These are phyloP conservation scores for Lasiommata megera DNA, from an alignment of 2,888 invertebrate species.

Conservation along the genomic window DNA sequence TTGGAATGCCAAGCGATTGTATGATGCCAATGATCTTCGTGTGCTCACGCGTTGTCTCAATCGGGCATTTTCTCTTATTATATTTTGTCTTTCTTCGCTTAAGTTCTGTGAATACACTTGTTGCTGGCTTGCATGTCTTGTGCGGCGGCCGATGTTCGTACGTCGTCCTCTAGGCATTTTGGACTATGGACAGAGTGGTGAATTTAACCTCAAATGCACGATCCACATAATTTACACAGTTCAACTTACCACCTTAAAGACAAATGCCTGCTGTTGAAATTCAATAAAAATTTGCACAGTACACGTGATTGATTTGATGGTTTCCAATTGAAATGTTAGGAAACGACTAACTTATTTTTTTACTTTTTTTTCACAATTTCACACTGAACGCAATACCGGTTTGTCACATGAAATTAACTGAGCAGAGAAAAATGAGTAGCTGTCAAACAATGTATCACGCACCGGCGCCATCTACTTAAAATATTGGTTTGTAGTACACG, in stretches of 20 bases:
- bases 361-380: slow-evolving; percentile 25
- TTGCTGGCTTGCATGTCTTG: slow-evolving; percentile 38
- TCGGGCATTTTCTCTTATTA: slow-evolving; percentile 35
- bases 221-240: slow-evolving; percentile 36
- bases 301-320: slow-evolving; percentile 32
- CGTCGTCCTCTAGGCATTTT: too few relatives aligned
- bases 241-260: slow-evolving; percentile 37
- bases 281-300: slow-evolving; percentile 34
- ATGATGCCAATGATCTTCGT: slow-evolving; percentile 35
- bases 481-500: slow-evolving; percentile 35
- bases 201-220: slow-evolving; percentile 35
- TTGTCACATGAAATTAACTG: slow-evolving; percentile 19
- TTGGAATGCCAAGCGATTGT: too few relatives aligned
- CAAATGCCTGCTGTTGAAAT: slow-evolving; percentile 36
- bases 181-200: slow-evolving; percentile 37
- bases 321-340: slow-evolving; percentile 12
- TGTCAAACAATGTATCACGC: slow-evolving; percentile 32
- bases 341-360: neutral
- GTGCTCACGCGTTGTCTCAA: slow-evolving; percentile 38
- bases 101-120: slow-evolving; percentile 36
- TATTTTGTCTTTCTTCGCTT: slow-evolving; percentile 29
- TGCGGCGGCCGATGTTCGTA: slow-evolving; percentile 39
- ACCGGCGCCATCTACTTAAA: slow-evolving; percentile 27
- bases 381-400: slow-evolving; percentile 32
- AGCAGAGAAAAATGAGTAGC: slow-evolving; percentile 30